Evolutionary conservation across 2,888 invertebrate genomes (phyloP).

Genomic region (Clivina fossor): DNA sequence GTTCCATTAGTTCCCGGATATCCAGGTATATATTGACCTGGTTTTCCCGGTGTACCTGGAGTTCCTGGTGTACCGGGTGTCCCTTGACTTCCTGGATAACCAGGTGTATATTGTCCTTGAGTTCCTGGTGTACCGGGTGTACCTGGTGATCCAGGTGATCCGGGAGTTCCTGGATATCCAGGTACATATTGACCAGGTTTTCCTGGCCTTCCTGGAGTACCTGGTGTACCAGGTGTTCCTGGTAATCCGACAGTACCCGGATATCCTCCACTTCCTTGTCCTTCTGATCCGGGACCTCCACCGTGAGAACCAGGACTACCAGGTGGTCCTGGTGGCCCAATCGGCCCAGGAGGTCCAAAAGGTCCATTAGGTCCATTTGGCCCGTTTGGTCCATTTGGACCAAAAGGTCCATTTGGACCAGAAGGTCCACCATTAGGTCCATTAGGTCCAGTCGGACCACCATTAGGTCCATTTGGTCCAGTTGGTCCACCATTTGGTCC

Average conservation of each 20-base stretch:
- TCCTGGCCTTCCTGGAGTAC: constrained; percentile 35
- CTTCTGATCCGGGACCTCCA: constrained; percentile 18
- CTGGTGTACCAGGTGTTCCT: constrained; percentile 31
- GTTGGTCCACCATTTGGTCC: constrained; percentile 33
- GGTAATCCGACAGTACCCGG: constrained; percentile 23
- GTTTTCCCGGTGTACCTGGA: constrained; percentile 42
- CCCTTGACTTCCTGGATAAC: constrained; percentile 42
- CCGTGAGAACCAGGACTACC: constrained; percentile 46
- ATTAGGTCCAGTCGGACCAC: constrained; percentile 33
- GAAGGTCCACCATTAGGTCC: constrained; percentile 42
- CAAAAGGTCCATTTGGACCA: constrained; percentile 50
- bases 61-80: constrained; percentile 46
- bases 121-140: constrained; percentile 35
- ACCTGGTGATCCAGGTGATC: constrained; percentile 36
- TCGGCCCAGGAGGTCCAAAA: constrained; percentile 40
- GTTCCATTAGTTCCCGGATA: constrained; percentile 3
- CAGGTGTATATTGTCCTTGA: constrained; percentile 49
- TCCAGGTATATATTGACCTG: constrained; percentile 38
- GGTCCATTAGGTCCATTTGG: constrained; percentile 56
- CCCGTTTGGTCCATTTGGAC: constrained; percentile 56
- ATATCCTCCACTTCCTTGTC: constrained; percentile 14
- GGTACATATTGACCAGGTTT: constrained; percentile 33
- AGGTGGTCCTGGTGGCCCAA: constrained; percentile 44
- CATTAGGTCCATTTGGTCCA: constrained; percentile 39
- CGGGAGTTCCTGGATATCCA: constrained; percentile 40